A percentile compares a stretch with the other conserved stretches of the same genome.
Conservation (phyloP, 2,797 vertebrate species). For the Masticophis lateralis region DNA sequence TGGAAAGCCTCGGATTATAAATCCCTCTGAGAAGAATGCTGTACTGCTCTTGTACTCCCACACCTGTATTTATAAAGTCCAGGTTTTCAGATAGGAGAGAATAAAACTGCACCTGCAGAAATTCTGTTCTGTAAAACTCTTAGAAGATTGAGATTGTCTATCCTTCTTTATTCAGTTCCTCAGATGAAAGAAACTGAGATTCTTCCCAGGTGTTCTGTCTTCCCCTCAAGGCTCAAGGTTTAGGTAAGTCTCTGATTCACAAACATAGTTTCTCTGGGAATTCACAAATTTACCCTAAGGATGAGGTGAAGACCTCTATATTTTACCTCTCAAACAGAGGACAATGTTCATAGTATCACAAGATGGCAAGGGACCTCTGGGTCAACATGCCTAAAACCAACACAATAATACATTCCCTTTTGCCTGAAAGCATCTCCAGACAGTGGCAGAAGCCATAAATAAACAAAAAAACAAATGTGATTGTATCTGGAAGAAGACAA, state of each 20-base stretch:
- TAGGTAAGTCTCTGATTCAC: rapidly evolving
- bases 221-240: neutral
- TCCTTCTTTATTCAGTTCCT: neutral
- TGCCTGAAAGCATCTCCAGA: neutral
- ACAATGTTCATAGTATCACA: neutral
- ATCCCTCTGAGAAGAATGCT: neutral
- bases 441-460: neutral
- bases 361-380: neutral
- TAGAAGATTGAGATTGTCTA: too few relatives aligned
- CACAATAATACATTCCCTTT: neutral
- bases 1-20: neutral
- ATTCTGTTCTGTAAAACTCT: neutral
- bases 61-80: neutral
- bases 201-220: neutral
- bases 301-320: neutral
- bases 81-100: neutral
- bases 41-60: neutral
- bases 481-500: neutral
- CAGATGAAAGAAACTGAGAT: neutral
- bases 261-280: neutral
- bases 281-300: neutral
- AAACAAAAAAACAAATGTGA: neutral
- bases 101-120: neutral
- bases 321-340: rapidly evolving
- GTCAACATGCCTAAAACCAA: neutral